These are phyloP conservation scores for Ctenochaetus hawaiiensis DNA, from an alignment of 2,797 vertebrate genomes.

Conservation along the genomic window DNA sequence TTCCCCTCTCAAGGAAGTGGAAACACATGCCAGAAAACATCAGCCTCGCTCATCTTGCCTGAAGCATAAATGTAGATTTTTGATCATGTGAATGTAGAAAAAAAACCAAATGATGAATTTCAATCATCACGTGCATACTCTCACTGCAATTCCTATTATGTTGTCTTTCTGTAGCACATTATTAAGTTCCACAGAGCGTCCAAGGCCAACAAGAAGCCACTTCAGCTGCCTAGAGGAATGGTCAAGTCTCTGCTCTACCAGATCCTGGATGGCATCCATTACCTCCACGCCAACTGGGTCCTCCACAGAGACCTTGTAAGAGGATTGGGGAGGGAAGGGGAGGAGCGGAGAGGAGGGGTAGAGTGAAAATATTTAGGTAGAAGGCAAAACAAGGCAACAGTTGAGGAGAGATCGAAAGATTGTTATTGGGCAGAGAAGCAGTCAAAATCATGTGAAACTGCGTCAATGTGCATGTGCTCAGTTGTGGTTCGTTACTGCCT, in stretches of 20 bases:
- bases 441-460: conserved; percentile 11
- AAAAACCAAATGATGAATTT: conserved; percentile 10
- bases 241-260: conserved; percentile 99
- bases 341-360: background rate
- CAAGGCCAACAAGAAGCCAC: conserved; percentile 99
- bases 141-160: conserved; percentile 23
- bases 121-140: background rate
- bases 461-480: conserved; percentile 14
- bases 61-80: conserved; percentile 31
- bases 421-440: conserved; percentile 12
- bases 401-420: conserved; percentile 37
- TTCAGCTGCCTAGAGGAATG: conserved; percentile 99
- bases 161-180: conserved; percentile 91
- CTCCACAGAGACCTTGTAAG: conserved; percentile 99
- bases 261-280: conserved; percentile 99
- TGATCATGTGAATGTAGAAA: conserved; percentile 7
- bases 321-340: conserved; percentile 47
- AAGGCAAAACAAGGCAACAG: conserved; percentile 36
- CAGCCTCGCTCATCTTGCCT: conserved; percentile 32
- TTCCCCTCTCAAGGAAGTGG: conserved; percentile 50
- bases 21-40: conserved; percentile 60
- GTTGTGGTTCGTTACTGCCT: conserved; percentile 2
- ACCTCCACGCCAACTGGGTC: conserved; percentile 99
- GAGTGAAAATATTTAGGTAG: conserved; percentile 40
- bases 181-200: conserved; percentile 99